Percentiles rank a stretch among this genome's conserved stretches.
phyloP scores from a whole-genome alignment of 2,113 vertebrate genomes.

The Protobothrops flavoviridis region DNA sequence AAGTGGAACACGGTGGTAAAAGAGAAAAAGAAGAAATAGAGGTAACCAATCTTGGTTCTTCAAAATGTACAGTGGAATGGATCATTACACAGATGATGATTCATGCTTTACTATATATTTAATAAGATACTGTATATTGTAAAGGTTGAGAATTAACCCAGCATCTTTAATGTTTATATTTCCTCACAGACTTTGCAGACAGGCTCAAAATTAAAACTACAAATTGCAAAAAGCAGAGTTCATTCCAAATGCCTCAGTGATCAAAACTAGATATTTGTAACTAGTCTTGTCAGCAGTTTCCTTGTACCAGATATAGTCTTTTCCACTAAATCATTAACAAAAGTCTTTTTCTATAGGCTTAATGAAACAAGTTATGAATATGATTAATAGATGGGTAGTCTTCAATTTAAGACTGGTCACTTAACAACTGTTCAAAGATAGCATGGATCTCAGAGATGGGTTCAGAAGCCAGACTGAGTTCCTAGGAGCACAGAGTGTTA shows the following conservation, averaged over 20 bases:
- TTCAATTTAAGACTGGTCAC: too few relatives aligned
- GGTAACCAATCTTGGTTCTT: constrained; percentile 67
- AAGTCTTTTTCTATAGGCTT: neutral
- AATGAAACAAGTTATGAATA: neutral
- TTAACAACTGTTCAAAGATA: neutral
- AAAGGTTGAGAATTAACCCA: neutral
- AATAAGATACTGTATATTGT: neutral
- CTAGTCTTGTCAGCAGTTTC: neutral
- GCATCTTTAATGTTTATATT: neutral
- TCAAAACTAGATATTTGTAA: neutral
- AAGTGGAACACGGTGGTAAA: constrained; percentile 74
- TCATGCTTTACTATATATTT: neutral
- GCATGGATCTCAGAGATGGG: too few relatives aligned
- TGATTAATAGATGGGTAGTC: neutral
- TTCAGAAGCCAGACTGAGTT: neutral
- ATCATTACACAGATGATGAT: neutral
- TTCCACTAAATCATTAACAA: neutral
- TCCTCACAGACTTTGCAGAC: neutral
- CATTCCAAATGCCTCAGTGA: neutral
- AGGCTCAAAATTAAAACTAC: neutral
- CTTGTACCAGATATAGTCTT: neutral
- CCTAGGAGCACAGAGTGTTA: neutral
- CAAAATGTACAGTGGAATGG: neutral
- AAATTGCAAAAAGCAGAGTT: neutral
- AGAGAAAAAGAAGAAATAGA: constrained; percentile 85